Conservation (phyloP, 2,888 invertebrate genomes). For the Metopia argyrocephala region DNA sequence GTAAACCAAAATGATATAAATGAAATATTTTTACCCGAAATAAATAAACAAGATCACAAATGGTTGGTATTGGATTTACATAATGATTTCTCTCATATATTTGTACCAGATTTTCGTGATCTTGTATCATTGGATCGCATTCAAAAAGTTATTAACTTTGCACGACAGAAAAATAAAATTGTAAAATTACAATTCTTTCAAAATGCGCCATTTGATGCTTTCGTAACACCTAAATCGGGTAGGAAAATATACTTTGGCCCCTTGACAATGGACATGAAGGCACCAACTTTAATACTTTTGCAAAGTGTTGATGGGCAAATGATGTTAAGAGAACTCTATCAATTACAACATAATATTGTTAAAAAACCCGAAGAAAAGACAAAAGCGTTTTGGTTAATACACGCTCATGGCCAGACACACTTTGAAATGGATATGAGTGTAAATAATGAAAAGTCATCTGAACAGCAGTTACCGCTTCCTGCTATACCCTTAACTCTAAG, state of each 20-base stretch:
- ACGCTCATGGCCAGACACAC: constrained; percentile 71
- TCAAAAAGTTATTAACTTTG: constrained; percentile 72
- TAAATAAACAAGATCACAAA: constrained; percentile 70
- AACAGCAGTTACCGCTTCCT: neutral
- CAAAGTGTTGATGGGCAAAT: constrained; percentile 77
- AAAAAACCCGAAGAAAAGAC: constrained; percentile 67
- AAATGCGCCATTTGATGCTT: constrained; percentile 74
- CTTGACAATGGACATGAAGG: constrained; percentile 68
- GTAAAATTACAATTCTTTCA: constrained; percentile 75
- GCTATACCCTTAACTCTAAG: neutral
- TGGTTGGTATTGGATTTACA: constrained; percentile 76
- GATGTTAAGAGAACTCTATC: constrained; percentile 76
- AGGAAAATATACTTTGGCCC: constrained; percentile 78
- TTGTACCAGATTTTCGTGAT: constrained; percentile 75
- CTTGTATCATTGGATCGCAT: constrained; percentile 76
- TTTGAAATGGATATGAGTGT: constrained; percentile 68
- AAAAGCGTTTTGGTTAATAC: constrained; percentile 75
- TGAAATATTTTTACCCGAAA: constrained; percentile 73
- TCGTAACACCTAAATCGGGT: constrained; percentile 72
- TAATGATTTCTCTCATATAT: constrained; percentile 78
- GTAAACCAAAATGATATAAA: constrained; percentile 69
- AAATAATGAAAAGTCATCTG: neutral
- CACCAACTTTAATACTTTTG: constrained; percentile 73
- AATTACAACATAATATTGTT: constrained; percentile 71
- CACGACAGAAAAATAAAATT: constrained; percentile 71